A percentile compares a stretch with the other conserved stretches of the same genome.
Conservation (phyloP, 2,797 vertebrate genomes). For the Acrossocheilus fasciatus region DNA sequence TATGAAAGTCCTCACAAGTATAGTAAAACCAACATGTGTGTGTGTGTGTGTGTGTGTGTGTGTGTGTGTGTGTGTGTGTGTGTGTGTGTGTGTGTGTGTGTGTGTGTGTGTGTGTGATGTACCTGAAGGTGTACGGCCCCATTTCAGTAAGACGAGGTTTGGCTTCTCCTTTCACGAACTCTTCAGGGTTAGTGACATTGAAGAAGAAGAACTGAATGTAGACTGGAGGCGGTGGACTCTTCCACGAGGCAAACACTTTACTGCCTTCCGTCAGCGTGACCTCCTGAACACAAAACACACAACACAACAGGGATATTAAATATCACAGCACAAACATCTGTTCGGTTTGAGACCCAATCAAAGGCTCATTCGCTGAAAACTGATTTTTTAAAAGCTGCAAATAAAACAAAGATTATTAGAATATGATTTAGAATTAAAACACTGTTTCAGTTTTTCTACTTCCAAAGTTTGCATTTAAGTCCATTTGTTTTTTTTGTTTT, state of each 20-base stretch:
- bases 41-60: too few species aligned
- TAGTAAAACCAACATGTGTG: too few species aligned
- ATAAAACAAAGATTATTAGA: neutral
- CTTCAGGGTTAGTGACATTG: slow-evolving; percentile 77
- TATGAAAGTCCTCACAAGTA: too few species aligned
- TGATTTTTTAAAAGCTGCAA: neutral
- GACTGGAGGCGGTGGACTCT: slow-evolving; percentile 79
- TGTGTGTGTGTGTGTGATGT: neutral
- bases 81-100: too few species aligned
- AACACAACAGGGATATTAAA: neutral
- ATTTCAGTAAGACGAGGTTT: slow-evolving; percentile 73
- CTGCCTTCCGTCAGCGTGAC: slow-evolving; percentile 80
- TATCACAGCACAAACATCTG: neutral
- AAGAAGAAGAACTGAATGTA: slow-evolving; percentile 85
- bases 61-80: too few species aligned
- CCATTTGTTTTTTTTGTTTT: neutral
- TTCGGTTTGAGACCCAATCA: neutral
- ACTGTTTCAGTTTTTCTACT: neutral
- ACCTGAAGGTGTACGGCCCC: slow-evolving; percentile 85
- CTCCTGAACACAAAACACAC: slow-evolving; percentile 69
- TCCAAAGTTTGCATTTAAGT: neutral
- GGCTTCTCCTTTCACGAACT: slow-evolving; percentile 64
- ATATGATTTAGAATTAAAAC: neutral
- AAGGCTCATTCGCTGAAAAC: neutral
- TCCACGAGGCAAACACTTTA: slow-evolving; percentile 81